Evolutionary conservation across 2,888 invertebrate genomes (phyloP), one percentile per base, ranked within the genome.

Genomic region (Polymixis lichenea): DNA sequence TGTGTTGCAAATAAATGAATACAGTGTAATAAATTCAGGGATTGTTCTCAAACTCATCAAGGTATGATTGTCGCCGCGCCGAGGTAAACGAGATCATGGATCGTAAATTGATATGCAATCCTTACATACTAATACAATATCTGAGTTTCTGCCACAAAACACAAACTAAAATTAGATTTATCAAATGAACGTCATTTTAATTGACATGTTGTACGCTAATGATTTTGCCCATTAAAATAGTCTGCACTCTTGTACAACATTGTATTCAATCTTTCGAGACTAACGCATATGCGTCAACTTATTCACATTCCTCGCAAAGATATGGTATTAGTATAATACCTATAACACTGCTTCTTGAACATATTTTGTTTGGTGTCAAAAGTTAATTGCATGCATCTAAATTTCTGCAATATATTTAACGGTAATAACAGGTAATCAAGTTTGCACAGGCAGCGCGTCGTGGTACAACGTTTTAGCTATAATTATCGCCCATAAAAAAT

Each of bases 191-290:
- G 74, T 77, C 86, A 76, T 73, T 71, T 72, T 82, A 74, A 80
- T 77, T 62, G 69, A 70, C 49, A 75, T 77, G 71, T 69, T 25
- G 43, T 56, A 65, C 69, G 78, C 62, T 85, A 88, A 87, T 83
- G 84, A 83, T 77, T 55, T 71, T 77, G 28, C 38, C 64, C 76
- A 83, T 87, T 88, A 80, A 84, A 78, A 80, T 78, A 80, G 74
- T 78, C 77, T 81, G 77, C 77, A 77, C 71, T 77, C 28, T 65
- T 75, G 72, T 75, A 65, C 56, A 67, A 68, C 60, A 72, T 74
- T 79, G 69, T 80, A 68, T 68, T 25, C 53, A 77, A 75, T 77
- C 55, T 73, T 86, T 78, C 64, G 73, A 84, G 86, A 82, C 72
- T 61, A 71, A 61, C 13, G 70, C 68, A 67, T 65, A 72, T 73